A percentile compares a stretch with the other conserved stretches of the same genome.
Conservation (phyloP, 2,888 invertebrate species). For the Pelosia muscerda region DNA sequence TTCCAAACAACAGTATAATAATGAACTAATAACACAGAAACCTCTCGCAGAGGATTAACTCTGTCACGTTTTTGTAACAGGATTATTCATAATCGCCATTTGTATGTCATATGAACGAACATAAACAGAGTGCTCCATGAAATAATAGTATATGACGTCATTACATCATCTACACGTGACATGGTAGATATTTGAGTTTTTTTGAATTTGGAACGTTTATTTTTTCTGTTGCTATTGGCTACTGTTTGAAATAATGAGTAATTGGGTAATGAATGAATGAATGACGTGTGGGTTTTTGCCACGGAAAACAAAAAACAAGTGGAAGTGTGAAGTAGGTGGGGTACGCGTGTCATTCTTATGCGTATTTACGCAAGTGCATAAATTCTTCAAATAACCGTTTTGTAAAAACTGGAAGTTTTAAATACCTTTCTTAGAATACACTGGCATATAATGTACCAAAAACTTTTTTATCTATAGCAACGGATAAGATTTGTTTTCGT, state of each 20-base stretch:
- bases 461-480: too few species aligned
- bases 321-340: too few species aligned
- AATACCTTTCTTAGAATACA: too few species aligned
- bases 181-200: not conserved
- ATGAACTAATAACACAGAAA: slow-evolving; percentile 51
- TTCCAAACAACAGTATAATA: slow-evolving; percentile 30
- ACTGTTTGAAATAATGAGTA: not conserved
- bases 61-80: slow-evolving; percentile 63
- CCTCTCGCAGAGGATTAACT: slow-evolving; percentile 59
- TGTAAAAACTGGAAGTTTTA: too few species aligned
- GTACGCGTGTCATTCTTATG: too few species aligned
- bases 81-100: slow-evolving; percentile 57
- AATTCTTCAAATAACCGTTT: too few species aligned
- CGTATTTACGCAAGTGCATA: too few species aligned
- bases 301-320: too few species aligned
- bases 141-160: slow-evolving; percentile 30
- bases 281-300: slow-evolving; percentile 5
- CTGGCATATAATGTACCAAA: too few species aligned
- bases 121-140: slow-evolving; percentile 40
- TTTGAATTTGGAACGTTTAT: slow-evolving; percentile 17
- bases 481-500: too few species aligned
- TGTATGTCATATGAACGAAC: slow-evolving; percentile 48
- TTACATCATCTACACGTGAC: slow-evolving; percentile 5
- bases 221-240: not conserved
- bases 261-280: not conserved